phyloP scores from a whole-genome alignment of 2,113 vertebrate genomes.

The Colius striatus region DNA sequence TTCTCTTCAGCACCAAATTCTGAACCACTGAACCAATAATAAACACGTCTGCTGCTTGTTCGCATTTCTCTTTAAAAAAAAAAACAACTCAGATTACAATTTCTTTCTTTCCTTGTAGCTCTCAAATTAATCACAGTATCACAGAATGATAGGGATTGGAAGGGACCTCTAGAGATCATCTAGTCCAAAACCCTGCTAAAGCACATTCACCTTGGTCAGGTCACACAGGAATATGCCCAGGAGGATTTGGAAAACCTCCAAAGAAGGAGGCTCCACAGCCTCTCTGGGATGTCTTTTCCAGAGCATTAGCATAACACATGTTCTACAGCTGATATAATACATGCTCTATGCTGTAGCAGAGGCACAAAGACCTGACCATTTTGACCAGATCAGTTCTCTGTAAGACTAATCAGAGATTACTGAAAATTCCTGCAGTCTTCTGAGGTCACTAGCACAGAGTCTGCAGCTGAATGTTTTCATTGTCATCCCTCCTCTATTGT shows the following conservation, averaged over 20 bases:
- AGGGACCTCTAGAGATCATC: no score
- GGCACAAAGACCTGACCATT: fast-evolving
- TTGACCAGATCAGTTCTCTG: background rate
- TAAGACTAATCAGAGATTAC: background rate
- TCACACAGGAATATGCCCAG: no score
- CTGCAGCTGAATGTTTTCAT: background rate
- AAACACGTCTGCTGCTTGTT: background rate
- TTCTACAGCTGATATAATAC: background rate
- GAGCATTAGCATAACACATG: background rate
- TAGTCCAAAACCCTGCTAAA: no score
- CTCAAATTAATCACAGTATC: background rate
- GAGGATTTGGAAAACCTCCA: no score
- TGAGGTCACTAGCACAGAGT: background rate
- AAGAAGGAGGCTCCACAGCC: no score
- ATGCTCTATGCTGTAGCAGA: background rate
- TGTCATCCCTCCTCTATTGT: background rate
- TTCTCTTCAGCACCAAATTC: background rate
- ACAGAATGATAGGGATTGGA: no score
- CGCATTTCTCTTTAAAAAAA: background rate
- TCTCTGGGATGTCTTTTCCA: no score
- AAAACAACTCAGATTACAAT: background rate
- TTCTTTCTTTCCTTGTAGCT: background rate
- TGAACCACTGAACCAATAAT: background rate
- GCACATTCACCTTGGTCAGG: no score
- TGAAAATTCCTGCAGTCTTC: background rate